Conservation (phyloP, 2,113 vertebrate species). For the Silurus meridionalis region DNA sequence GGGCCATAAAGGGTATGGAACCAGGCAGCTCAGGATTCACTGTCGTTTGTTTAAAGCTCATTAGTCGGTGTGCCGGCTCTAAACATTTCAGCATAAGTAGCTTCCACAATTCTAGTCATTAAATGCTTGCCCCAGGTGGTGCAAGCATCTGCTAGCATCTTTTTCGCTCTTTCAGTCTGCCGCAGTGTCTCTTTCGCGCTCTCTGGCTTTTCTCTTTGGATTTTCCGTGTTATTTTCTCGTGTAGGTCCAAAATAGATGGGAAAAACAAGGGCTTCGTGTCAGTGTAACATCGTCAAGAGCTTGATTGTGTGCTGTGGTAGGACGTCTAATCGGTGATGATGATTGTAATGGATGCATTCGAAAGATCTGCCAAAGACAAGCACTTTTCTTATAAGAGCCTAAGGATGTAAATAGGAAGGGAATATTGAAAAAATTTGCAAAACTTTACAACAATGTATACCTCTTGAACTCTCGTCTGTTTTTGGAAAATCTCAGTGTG, state of each 20-base stretch:
- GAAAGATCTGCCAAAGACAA: background rate
- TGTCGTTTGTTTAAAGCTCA: slow-evolving; percentile 33
- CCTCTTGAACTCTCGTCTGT: background rate
- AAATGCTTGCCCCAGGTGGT: slow-evolving; percentile 31
- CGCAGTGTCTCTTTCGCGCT: background rate
- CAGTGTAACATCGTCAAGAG: background rate
- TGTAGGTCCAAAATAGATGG: background rate
- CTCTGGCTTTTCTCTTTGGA: background rate
- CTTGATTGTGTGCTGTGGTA: background rate
- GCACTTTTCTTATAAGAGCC: background rate
- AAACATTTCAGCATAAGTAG: slow-evolving; percentile 18
- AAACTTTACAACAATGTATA: background rate
- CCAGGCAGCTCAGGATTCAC: background rate
- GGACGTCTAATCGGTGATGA: background rate
- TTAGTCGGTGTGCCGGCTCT: background rate
- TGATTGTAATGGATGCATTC: background rate
- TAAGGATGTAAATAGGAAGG: background rate
- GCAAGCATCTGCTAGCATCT: slow-evolving; percentile 30
- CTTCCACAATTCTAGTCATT: slow-evolving; percentile 25
- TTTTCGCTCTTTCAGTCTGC: background rate
- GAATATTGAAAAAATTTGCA: background rate
- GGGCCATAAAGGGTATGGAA: background rate
- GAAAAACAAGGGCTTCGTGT: background rate
- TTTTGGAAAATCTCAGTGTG: background rate
- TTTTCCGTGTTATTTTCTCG: background rate